Base-by-base conservation (phyloP, 2,113 vertebrate genomes). In the Spheniscus mendiculus region DNA sequence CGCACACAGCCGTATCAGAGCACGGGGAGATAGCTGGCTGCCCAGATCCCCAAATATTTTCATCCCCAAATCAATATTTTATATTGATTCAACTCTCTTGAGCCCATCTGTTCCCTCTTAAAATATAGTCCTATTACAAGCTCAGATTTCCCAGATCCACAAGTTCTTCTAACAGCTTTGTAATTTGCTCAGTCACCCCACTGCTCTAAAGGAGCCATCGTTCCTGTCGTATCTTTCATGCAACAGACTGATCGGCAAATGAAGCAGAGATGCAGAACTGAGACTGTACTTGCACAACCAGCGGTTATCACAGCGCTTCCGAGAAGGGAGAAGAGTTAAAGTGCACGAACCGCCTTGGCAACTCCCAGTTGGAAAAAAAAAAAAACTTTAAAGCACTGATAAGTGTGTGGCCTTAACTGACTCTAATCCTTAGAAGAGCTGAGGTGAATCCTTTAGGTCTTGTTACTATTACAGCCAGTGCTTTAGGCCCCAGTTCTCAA, bases 1-100 rank as follows among this genome's bases (percentile, higher is more conserved):
- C 2, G 1, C 40, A 38, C 6, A 1, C 29, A 30, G 56, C 15
- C 15, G 0, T 8, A 10, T 6, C n/a, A 6, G 21, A 21, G 9
- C 2, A 30, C 21, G 15, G 44, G 66, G 49, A 67, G 42, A 9
- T 3, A 61, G 66, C 21, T 50, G 74, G n/a, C 22, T 44, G 55
- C 22, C 45, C n/a, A 34, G 52, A 32, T 36, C 61, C 42, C 21
- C 20, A 34, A 3, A 34, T 5, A 4, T 11, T 34, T 40, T n/a
- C n/a, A n/a, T n/a, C n/a, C n/a, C n/a, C n/a, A n/a, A n/a, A n/a
- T n/a, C n/a, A n/a, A n/a, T n/a, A n/a, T n/a, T 49, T 18, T 17
- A 15, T 7, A n/a, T 14, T 26, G 26, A n/a, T 22, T 58, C 42
- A 56, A 9, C n/a, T 52, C 45, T 5, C 70, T 38, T 6, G 13